A percentile compares a stretch with the other conserved stretches of the same genome.
Conservation (phyloP, 2,113 vertebrate genomes). For the Microtus ochrogaster region DNA sequence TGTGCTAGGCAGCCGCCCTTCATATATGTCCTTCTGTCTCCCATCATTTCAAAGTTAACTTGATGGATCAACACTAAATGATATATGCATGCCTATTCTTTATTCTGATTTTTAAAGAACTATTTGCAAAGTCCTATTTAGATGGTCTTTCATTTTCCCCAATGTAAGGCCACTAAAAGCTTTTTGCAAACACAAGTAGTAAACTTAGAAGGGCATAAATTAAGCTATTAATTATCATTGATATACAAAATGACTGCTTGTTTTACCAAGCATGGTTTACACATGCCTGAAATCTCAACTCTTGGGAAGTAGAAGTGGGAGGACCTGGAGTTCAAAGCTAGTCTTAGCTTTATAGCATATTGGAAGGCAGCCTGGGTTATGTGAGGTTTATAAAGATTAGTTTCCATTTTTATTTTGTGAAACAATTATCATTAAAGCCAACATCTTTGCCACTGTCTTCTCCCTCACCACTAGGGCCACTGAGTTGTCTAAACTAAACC, state of each 20-base stretch:
- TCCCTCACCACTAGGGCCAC: background rate
- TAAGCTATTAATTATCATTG: slow-evolving; percentile 31
- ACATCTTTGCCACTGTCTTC: background rate
- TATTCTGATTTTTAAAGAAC: slow-evolving; percentile 8
- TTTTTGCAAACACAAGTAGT: background rate
- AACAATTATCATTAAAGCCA: background rate
- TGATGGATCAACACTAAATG: slow-evolving; percentile 4
- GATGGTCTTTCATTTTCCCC: background rate
- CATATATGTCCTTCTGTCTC: background rate
- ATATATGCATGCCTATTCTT: background rate
- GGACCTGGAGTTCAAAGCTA: background rate
- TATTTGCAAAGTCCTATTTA: slow-evolving; percentile 3
- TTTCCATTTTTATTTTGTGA: slow-evolving; percentile 26
- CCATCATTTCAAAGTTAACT: slow-evolving; percentile 31
- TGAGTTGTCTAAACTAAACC: background rate
- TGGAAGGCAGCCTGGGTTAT: background rate
- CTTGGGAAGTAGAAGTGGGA: background rate
- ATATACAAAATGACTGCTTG: slow-evolving; percentile 2
- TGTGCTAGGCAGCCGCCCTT: background rate
- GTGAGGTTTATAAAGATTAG: background rate
- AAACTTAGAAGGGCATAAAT: slow-evolving; percentile 39
- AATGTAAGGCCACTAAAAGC: background rate
- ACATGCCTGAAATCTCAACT: background rate
- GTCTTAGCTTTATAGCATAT: background rate
- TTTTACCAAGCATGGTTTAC: background rate